These are phyloP conservation scores for Motacilla alba DNA, from an alignment of 2,113 vertebrate species.

Conservation along the genomic window DNA sequence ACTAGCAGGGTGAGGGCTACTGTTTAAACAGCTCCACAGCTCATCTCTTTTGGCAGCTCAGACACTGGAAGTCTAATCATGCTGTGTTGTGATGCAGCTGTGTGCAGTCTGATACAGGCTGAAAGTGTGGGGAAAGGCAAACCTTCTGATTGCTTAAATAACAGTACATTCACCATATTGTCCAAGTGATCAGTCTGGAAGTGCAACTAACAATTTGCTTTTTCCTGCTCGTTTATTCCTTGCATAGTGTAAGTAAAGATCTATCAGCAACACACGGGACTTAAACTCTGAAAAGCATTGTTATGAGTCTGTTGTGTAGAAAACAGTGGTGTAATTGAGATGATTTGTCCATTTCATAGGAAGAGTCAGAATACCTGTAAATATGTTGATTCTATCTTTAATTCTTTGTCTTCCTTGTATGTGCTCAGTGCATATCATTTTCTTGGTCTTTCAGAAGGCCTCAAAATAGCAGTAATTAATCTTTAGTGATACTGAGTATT, in stretches of 20 bases:
- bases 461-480: conserved; percentile 37
- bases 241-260: neutral
- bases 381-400: neutral
- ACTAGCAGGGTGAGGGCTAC: neutral
- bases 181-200: neutral
- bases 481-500: neutral
- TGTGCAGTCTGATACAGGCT: neutral
- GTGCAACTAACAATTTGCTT: neutral
- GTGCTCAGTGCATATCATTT: neutral
- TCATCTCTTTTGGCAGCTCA: neutral
- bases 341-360: neutral
- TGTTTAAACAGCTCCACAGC: neutral
- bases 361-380: neutral
- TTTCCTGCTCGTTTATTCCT: neutral
- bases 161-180: accelerated
- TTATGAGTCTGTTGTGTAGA: neutral
- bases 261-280: neutral
- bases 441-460: neutral
- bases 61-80: neutral
- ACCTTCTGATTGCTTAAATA: neutral
- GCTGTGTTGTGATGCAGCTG: neutral
- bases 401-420: neutral
- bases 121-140: neutral
- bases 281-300: neutral
- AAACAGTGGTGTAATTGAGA: neutral